Evolutionary conservation across 2,888 invertebrate genomes (phyloP).

Genomic region (Pherbina coryleti): DNA sequence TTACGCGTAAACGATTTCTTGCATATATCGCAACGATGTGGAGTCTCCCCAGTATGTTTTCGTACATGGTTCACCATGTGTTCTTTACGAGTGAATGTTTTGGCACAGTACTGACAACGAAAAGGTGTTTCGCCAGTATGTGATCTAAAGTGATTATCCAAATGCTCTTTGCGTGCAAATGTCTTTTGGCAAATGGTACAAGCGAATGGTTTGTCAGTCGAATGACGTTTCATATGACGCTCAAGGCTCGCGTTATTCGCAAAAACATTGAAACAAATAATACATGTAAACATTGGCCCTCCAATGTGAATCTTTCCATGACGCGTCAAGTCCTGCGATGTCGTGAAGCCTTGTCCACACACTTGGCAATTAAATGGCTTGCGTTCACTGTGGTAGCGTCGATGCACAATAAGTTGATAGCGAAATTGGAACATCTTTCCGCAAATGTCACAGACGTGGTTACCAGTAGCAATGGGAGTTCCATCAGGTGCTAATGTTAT

Average conservation of each 20-base stretch:
- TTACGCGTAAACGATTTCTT: conserved; percentile 89
- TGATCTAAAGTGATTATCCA: conserved; percentile 87
- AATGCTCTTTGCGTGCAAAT: conserved; percentile 88
- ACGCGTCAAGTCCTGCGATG: conserved; percentile 82
- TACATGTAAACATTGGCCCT: conserved; percentile 81
- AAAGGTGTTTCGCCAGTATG: conserved; percentile 88
- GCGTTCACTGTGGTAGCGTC: conserved; percentile 87
- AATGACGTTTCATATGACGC: conserved; percentile 84
- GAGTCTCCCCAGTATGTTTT: conserved; percentile 85
- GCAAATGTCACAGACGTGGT: conserved; percentile 85
- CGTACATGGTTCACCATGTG: conserved; percentile 89
- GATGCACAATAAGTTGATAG: conserved; percentile 88
- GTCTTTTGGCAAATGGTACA: conserved; percentile 89
- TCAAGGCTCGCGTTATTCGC: conserved; percentile 80
- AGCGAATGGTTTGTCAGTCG: conserved; percentile 87
- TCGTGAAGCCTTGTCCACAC: conserved; percentile 86
- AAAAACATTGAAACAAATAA: conserved; percentile 81
- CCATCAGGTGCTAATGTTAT: conserved; percentile 71
- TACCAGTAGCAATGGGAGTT: conserved; percentile 73
- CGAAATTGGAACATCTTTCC: conserved; percentile 89
- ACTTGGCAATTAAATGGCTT: conserved; percentile 87
- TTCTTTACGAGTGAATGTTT: conserved; percentile 86
- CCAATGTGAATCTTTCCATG: conserved; percentile 89
- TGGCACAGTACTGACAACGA: conserved; percentile 87
- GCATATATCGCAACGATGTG: conserved; percentile 87